A percentile compares a stretch with the other conserved stretches of the same genome.
Evolutionary conservation across 1,140 invertebrate genomes (phyloP).

Genomic region (Drosophila chauvacae): DNA sequence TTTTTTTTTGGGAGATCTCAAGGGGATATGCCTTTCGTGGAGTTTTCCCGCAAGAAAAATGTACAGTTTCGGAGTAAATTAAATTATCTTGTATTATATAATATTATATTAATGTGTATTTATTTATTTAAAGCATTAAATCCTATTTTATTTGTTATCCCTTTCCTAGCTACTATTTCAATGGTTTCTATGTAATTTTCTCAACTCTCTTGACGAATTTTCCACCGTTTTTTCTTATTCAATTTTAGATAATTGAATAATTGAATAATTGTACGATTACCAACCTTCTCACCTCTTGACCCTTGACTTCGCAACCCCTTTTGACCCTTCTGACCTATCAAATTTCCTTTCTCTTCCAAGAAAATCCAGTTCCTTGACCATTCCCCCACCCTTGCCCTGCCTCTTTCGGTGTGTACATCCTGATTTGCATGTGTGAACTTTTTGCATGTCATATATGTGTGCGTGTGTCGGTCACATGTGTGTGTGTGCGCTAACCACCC

Average conservation of each 20-base stretch:
- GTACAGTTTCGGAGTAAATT: constrained; percentile 11
- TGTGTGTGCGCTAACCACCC: constrained; percentile 54
- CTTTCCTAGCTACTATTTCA: background rate
- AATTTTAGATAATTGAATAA: constrained; percentile 10
- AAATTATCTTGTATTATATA: background rate
- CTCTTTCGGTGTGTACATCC: constrained; percentile 11
- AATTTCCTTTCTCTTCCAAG: constrained; percentile 1
- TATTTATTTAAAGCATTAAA: background rate
- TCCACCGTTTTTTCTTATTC: background rate
- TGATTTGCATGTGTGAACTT: constrained; percentile 16
- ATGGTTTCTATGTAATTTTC: background rate
- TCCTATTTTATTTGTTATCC: background rate
- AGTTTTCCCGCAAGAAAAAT: background rate
- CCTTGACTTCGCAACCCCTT: constrained; percentile 4
- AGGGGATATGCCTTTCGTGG: constrained; percentile 43
- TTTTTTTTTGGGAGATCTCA: constrained; percentile 57
- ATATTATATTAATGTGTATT: background rate
- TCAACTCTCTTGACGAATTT: background rate
- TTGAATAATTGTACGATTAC: background rate
- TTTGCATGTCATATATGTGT: background rate
- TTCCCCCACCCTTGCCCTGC: constrained; percentile 10
- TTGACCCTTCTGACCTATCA: constrained; percentile 14
- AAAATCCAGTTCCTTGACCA: constrained; percentile 40
- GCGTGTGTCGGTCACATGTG: constrained; percentile 17
- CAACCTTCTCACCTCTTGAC: constrained; percentile 5